Base-by-base conservation (phyloP, 2,113 vertebrate genomes). In the Hippocampus comes region DNA sequence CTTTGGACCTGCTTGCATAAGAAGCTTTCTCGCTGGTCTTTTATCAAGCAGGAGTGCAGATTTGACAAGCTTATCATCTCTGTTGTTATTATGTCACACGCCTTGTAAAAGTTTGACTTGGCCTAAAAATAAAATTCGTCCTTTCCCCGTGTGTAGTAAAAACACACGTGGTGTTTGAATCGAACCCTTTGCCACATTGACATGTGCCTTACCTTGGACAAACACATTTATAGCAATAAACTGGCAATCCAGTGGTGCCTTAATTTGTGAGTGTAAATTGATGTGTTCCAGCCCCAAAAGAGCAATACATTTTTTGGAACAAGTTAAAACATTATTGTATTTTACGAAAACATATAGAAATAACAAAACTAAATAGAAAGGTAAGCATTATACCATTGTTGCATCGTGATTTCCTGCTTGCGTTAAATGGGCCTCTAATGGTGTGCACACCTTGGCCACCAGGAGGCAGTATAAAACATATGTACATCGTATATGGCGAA, bases 1-100 rank as follows among this genome's bases (percentile, higher is more conserved):
- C 82, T 90, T 82, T 76, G 79, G 23, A 67, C 66, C 43, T 46
- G 61, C 86, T 74, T 79, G 9, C 70, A 55, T 63, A 18, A 77
- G 38, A 42, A 72, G 23, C 76, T 82, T 34, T 85, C 75, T 79
- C 81, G 76, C 82, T 75, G 70, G 51, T 73, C 15, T 72, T 78
- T 78, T 64, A 75, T 82, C 76, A 70, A 38, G n/a, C 56, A 46
- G 59, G 42, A 74, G 57, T 8, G 64, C 67, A 73, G 64, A 66
- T 23, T 27, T 66, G 43, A 17, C 43, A 66, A 23, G 41, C 21
- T 23, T 46, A 46, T 23, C 41, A 25, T 38, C 1, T 59, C 11
- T 5, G 18, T 56, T 56, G 0, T 34, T 61, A 61, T 61, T 61
- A 61, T 61, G 59, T 59, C 25, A 59, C 56, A 59, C 11, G 27